Percentiles rank a stretch among this genome's conserved stretches.
Evolutionary conservation across 2,888 invertebrate genomes (phyloP).

Genomic region (Amitus sp.): DNA sequence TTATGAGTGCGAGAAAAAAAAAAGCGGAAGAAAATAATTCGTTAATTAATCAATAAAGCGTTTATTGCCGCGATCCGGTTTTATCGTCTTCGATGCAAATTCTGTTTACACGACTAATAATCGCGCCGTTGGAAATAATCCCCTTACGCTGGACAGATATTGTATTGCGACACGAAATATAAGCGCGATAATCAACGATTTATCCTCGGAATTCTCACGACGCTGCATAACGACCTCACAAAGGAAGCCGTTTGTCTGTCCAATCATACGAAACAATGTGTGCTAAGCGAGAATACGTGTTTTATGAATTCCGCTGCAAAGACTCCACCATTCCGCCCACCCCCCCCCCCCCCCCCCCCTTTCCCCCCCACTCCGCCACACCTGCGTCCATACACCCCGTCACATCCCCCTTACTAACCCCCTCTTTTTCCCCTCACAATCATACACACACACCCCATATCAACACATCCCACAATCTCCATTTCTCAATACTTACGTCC

Average conservation of each 20-base stretch:
- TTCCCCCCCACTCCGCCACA: too few relatives aligned
- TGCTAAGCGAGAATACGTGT: background rate
- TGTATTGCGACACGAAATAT: slow-evolving; percentile 27
- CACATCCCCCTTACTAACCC: too few relatives aligned
- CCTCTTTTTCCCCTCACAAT: too few relatives aligned
- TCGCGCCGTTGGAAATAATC: slow-evolving; percentile 24
- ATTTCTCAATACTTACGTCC: too few relatives aligned
- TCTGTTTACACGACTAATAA: background rate
- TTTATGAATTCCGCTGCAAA: background rate
- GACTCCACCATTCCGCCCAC: too few relatives aligned
- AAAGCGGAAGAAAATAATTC: too few relatives aligned
- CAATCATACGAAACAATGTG: slow-evolving; percentile 5
- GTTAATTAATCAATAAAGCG: background rate
- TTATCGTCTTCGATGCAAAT: slow-evolving; percentile 1
- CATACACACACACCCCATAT: too few relatives aligned
- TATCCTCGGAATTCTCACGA: slow-evolving; percentile 34
- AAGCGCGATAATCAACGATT: slow-evolving; percentile 34
- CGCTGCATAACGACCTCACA: slow-evolving; percentile 30
- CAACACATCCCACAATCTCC: too few relatives aligned
- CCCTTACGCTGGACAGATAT: slow-evolving; percentile 38
- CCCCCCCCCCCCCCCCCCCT: too few relatives aligned
- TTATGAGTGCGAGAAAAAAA: too few relatives aligned
- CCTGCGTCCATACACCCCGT: too few relatives aligned
- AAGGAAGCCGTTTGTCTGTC: slow-evolving; percentile 18
- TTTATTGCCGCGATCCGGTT: background rate